Percentiles rank a stretch among this genome's conserved stretches.
These are phyloP conservation scores for Oncorhynchus mykiss DNA, from an alignment of 2,113 vertebrate species.

Conservation along the genomic window DNA sequence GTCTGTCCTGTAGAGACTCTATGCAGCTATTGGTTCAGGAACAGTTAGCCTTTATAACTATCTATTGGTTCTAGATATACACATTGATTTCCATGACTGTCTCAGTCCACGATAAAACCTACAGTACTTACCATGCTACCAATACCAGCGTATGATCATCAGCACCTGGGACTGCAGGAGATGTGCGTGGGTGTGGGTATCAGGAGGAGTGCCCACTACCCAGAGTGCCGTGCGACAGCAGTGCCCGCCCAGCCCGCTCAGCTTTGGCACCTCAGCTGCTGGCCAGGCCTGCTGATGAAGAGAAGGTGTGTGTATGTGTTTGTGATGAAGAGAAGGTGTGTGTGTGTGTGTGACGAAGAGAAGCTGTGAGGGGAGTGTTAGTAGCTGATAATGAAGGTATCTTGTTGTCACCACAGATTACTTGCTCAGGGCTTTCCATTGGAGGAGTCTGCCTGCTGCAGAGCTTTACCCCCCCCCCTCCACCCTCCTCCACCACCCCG, in stretches of 20 bases:
- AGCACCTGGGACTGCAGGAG: background rate
- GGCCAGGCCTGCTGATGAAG: slow-evolving; percentile 62
- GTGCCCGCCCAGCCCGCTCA: slow-evolving; percentile 31
- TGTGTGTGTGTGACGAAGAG: background rate
- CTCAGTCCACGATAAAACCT: no score
- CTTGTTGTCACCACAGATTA: slow-evolving; percentile 73
- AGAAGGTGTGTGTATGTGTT: background rate
- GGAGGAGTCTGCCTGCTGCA: slow-evolving; percentile 26
- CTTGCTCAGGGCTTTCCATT: slow-evolving; percentile 67
- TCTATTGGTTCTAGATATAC: no score
- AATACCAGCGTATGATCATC: slow-evolving; percentile 17
- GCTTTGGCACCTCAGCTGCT: slow-evolving; percentile 79
- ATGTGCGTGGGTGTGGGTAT: slow-evolving; percentile 23
- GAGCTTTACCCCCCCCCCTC: background rate
- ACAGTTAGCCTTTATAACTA: no score
- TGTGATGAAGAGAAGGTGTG: slow-evolving; percentile 42
- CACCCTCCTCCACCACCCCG: slow-evolving; percentile 28
- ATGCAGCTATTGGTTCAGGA: no score
- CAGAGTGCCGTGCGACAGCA: slow-evolving; percentile 41
- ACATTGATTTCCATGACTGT: no score
- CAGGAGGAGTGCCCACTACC: slow-evolving; percentile 55
- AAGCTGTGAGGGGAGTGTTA: slow-evolving; percentile 8
- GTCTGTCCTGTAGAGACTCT: no score
- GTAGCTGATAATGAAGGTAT: slow-evolving; percentile 75
- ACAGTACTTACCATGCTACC: no score